Evolutionary conservation across 2,797 vertebrate genomes (phyloP).

Genomic region (Loris lydekkerianus): DNA sequence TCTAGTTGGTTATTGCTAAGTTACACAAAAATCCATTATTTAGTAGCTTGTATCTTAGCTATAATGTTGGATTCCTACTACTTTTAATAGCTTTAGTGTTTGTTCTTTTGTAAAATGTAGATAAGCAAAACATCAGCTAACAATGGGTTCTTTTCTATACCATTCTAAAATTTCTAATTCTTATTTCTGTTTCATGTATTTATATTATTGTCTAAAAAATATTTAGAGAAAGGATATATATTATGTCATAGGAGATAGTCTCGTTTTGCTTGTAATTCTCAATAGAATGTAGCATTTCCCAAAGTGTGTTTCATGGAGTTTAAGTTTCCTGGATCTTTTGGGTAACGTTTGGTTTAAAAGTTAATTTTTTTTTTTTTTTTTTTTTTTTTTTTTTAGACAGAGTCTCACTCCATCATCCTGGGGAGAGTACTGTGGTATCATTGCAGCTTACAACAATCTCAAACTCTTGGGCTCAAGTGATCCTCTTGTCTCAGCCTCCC

Average conservation of each 20-base stretch:
- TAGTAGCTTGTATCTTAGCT: not conserved
- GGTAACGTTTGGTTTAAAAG: not conserved
- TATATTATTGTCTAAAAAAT: not conserved
- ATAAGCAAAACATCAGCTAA: not conserved
- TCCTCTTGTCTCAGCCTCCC: too few species aligned
- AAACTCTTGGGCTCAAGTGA: too few species aligned
- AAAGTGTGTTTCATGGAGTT: not conserved
- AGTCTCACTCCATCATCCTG: too few species aligned
- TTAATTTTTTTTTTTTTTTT: not conserved
- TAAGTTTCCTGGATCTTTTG: not conserved
- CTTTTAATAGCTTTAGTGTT: not conserved
- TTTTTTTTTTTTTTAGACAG: not conserved
- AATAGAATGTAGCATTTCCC: not conserved
- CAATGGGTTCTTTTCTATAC: not conserved
- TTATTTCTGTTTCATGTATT: not conserved
- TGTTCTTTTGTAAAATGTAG: not conserved
- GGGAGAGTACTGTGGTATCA: too few species aligned
- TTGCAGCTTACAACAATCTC: too few species aligned
- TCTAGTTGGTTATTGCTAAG: not conserved
- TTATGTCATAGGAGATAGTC: not conserved
- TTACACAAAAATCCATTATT: constrained; percentile 16
- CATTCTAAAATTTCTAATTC: not conserved
- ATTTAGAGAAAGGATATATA: not conserved
- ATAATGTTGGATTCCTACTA: not conserved
- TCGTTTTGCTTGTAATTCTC: not conserved